Evolutionary conservation across 2,113 vertebrate genomes (phyloP).

Genomic region (Cygnus atratus): DNA sequence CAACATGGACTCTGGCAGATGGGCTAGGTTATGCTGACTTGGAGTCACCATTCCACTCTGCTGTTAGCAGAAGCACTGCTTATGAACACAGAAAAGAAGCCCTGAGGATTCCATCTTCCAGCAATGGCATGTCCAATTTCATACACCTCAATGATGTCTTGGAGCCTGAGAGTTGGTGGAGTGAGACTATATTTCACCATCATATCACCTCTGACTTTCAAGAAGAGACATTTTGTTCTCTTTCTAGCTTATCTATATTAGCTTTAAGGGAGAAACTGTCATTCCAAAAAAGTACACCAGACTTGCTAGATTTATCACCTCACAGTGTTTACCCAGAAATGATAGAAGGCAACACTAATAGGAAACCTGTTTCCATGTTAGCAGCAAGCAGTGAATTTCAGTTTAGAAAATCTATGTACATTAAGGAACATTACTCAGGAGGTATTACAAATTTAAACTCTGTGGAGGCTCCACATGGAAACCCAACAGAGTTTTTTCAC

Average conservation of each 20-base stretch:
- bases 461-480: not conserved
- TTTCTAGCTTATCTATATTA: not conserved
- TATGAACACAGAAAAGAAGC: slow-evolving; percentile 48
- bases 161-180: slow-evolving; percentile 33
- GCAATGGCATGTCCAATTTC: slow-evolving; percentile 6
- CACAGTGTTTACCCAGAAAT: slow-evolving; percentile 14
- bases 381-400: not conserved
- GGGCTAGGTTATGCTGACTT: slow-evolving; percentile 53
- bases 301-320: slow-evolving; percentile 11
- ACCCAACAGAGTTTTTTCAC: not conserved
- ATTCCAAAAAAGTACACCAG: slow-evolving; percentile 40
- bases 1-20: slow-evolving; percentile 39
- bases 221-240: slow-evolving; percentile 24
- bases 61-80: not conserved
- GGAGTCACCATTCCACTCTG: slow-evolving; percentile 34
- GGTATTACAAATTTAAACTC: not conserved
- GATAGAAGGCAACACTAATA: not conserved
- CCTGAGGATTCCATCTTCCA: slow-evolving; percentile 3
- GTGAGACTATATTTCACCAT: slow-evolving; percentile 24
- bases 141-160: not conserved
- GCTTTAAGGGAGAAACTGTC: slow-evolving; percentile 1
- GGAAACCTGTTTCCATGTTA: not conserved
- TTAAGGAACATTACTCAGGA: not conserved
- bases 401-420: not conserved
- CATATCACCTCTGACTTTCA: slow-evolving; percentile 42